Evolutionary conservation across 1,140 invertebrate genomes (phyloP).

Genomic region (Diorhabda sublineata): DNA sequence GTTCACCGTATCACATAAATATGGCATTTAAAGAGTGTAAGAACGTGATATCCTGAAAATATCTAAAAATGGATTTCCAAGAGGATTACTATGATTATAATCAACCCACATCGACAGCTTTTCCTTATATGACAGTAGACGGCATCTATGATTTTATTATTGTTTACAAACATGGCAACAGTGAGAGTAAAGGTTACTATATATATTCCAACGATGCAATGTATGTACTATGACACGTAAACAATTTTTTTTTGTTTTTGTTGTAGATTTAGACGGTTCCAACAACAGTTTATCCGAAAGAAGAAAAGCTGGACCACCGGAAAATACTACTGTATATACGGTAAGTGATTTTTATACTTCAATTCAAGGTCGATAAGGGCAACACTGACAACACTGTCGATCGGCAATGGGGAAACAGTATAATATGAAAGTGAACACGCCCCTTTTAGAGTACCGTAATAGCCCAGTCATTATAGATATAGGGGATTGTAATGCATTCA

Average conservation of each 20-base stretch:
- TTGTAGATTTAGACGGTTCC: conserved; percentile 58
- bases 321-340: conserved; percentile 63
- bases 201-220: background rate
- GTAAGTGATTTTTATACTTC: conserved; percentile 46
- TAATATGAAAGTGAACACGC: no score
- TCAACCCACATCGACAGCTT: conserved; percentile 21
- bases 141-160: conserved; percentile 35
- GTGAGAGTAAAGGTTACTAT: conserved; percentile 22
- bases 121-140: conserved; percentile 21
- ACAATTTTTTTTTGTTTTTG: conserved; percentile 34
- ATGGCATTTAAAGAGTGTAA: no score
- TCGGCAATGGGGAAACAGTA: no score
- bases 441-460: no score
- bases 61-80: conserved; percentile 35
- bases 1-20: no score
- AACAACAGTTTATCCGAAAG: conserved; percentile 49
- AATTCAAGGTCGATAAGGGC: background rate
- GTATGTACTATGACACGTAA: background rate
- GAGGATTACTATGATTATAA: conserved; percentile 36
- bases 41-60: no score
- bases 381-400: no score
- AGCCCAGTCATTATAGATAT: no score
- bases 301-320: conserved; percentile 58
- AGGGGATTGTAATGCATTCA: no score
- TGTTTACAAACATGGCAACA: conserved; percentile 30